Conservation (phyloP, 2,113 vertebrate species). For the Catharus fuscescens region DNA sequence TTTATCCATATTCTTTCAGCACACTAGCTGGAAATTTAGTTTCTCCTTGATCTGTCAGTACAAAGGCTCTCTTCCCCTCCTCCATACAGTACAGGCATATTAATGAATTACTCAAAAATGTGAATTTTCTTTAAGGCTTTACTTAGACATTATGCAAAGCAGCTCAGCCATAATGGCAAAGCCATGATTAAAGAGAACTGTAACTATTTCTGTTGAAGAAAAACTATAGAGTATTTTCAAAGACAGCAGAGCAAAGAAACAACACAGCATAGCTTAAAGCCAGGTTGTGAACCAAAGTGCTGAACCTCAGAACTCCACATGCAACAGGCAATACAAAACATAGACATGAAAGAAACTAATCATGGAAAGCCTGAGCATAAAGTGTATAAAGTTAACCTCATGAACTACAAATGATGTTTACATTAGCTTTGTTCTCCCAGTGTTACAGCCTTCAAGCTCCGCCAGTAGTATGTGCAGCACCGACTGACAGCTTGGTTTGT, state of each 20-base stretch:
- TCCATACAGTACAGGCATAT: neutral
- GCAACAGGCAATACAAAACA: neutral
- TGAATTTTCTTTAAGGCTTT: neutral
- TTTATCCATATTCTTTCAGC: neutral
- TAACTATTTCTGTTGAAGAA: neutral
- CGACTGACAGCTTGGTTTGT: neutral
- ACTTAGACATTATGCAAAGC: neutral
- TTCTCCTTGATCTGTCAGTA: neutral
- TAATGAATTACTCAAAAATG: neutral
- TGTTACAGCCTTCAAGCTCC: neutral
- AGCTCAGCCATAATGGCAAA: neutral
- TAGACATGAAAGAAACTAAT: neutral
- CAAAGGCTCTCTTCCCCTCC: neutral
- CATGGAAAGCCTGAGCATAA: neutral
- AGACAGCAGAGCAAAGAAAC: neutral
- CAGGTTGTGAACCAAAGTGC: neutral
- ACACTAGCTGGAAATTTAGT: neutral
- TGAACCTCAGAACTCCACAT: neutral
- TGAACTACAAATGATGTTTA: slow-evolving; percentile 29
- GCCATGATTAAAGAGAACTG: neutral
- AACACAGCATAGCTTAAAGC: neutral
- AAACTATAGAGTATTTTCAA: neutral
- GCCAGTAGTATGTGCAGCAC: neutral
- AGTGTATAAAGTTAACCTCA: neutral
- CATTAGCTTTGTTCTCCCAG: neutral